These are phyloP conservation scores for Trissonchulus sp. DNA, from an alignment of 2,888 invertebrate genomes.

Conservation along the genomic window DNA sequence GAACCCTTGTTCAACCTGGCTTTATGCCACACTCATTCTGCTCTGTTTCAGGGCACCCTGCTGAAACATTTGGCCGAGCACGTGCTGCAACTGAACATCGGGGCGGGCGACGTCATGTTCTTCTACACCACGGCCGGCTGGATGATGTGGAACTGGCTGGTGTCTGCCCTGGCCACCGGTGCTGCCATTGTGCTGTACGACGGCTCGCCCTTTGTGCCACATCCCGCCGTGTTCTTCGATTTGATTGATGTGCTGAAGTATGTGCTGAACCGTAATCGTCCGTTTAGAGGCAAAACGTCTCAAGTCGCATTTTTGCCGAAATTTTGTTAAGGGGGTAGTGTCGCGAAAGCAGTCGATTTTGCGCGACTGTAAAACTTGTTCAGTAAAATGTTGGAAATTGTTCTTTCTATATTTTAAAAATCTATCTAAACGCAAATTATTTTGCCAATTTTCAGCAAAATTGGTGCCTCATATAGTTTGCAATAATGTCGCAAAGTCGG, in stretches of 20 bases:
- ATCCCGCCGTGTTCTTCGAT: slow-evolving; percentile 57
- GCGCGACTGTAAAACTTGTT: too few species aligned
- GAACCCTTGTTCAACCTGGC: too few species aligned
- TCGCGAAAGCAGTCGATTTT: too few species aligned
- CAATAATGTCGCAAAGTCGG: too few species aligned
- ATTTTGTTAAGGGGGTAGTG: too few species aligned
- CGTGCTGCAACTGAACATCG: slow-evolving; percentile 57
- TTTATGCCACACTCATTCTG: too few species aligned
- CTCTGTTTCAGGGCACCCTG: slow-evolving; percentile 57
- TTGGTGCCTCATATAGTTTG: too few species aligned
- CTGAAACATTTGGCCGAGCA: slow-evolving; percentile 60
- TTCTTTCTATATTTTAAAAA: too few species aligned
- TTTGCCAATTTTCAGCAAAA: background rate
- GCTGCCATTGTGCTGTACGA: slow-evolving; percentile 59
- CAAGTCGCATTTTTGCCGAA: too few species aligned
- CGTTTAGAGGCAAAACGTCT: too few species aligned
- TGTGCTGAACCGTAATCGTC: slow-evolving; percentile 30
- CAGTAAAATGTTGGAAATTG: too few species aligned
- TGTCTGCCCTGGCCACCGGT: slow-evolving; percentile 56
- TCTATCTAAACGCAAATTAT: too few species aligned
- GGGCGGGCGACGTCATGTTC: slow-evolving; percentile 56
- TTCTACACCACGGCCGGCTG: slow-evolving; percentile 62
- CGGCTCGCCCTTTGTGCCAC: slow-evolving; percentile 59
- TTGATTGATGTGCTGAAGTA: slow-evolving; percentile 55
- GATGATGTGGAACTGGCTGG: slow-evolving; percentile 64